Evolutionary conservation across 2,113 vertebrate genomes (phyloP).

Genomic region (Cryptoleucopteryx plumbea): DNA sequence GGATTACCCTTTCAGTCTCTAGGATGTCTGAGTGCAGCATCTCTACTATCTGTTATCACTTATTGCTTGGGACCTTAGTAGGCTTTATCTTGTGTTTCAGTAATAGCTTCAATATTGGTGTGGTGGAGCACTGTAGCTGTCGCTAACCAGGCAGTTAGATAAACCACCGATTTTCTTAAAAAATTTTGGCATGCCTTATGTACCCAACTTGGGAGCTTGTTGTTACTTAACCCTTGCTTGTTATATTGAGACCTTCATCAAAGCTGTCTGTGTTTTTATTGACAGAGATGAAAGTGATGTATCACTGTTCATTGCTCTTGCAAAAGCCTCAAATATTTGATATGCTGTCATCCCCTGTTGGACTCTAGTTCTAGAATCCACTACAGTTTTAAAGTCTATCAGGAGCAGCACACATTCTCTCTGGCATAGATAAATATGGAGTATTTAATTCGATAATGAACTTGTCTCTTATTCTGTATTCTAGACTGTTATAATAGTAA

Average conservation of each 20-base stretch:
- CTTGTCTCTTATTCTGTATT: neutral
- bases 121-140: neutral
- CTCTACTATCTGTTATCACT: neutral
- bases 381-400: neutral
- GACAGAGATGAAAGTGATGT: rapidly evolving
- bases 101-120: neutral
- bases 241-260: neutral
- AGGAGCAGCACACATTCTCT: neutral
- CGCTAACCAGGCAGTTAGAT: neutral
- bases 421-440: neutral
- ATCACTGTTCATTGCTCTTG: neutral
- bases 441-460: neutral
- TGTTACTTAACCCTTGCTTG: neutral
- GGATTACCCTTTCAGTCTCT: neutral
- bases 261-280: neutral
- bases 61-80: neutral
- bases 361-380: neutral
- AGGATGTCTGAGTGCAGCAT: neutral
- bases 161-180: neutral
- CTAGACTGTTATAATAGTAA: neutral
- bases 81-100: neutral
- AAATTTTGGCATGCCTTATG: neutral
- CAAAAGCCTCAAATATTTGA: neutral
- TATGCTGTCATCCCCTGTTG: neutral
- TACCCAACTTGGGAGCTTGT: neutral